Percentiles rank a stretch among this genome's conserved stretches.
Evolutionary conservation across 2,113 vertebrate genomes (phyloP).

Genomic region (Crotalus viridis): DNA sequence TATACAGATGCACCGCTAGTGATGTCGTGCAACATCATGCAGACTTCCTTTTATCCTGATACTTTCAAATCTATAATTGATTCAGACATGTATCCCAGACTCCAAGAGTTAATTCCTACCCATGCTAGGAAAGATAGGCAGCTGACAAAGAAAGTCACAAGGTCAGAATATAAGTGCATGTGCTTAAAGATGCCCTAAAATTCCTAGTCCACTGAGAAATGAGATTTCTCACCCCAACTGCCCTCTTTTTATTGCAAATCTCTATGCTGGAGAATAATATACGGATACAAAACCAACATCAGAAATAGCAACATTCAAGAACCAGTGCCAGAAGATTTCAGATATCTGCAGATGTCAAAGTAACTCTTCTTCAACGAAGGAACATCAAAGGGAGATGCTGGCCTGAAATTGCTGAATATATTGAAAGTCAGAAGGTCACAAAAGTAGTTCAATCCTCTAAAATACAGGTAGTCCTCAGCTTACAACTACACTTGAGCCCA

Average conservation of each 20-base stretch:
- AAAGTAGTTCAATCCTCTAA: not conserved
- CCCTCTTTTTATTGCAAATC: not conserved
- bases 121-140: not conserved
- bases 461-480: not conserved
- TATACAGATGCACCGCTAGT: not conserved
- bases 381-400: not conserved
- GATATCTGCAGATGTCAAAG: not conserved
- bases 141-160: not conserved
- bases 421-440: not conserved
- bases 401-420: not conserved
- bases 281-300: not conserved
- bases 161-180: not conserved
- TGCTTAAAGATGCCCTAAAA: not conserved
- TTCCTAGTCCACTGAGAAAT: not conserved
- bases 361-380: not conserved
- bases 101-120: not conserved
- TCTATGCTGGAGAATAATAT: not conserved
- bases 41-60: not conserved
- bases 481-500: not conserved
- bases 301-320: not conserved
- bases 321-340: not conserved
- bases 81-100: not conserved
- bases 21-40: not conserved
- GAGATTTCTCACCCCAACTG: not conserved
- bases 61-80: not conserved